Evolutionary conservation across 2,797 vertebrate species (phyloP).

Genomic region (Gymnothorax javanicus): DNA sequence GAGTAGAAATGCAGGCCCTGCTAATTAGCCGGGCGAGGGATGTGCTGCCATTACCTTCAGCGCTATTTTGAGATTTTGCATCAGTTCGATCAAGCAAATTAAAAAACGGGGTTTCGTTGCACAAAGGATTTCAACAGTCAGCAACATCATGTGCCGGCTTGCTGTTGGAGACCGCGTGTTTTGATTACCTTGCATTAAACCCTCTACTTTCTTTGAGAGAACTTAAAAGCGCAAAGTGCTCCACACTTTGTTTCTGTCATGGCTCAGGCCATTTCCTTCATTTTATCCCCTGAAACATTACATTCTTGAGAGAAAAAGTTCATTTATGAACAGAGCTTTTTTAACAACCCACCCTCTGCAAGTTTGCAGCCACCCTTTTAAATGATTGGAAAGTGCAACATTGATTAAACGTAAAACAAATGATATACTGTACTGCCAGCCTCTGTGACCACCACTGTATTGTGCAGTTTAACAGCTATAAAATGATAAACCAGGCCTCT

Average conservation of each 20-base stretch:
- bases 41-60: neutral
- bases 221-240: constrained; percentile 7
- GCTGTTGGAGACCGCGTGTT: neutral
- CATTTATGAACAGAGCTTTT: constrained; percentile 14
- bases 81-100: constrained; percentile 18
- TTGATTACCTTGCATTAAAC: constrained; percentile 18
- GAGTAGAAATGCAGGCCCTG: neutral
- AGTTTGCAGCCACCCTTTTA: neutral
- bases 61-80: constrained; percentile 9
- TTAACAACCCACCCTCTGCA: neutral
- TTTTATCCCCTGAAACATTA: constrained; percentile 12
- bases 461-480: neutral
- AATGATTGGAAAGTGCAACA: constrained; percentile 1
- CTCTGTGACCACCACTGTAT: neutral
- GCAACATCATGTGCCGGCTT: neutral
- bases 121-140: constrained; percentile 14
- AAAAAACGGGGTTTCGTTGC: neutral
- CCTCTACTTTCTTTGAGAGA: neutral
- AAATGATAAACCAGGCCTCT: neutral
- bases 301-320: neutral
- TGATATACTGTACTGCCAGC: neutral
- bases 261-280: neutral
- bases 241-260: neutral
- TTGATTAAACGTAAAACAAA: constrained; percentile 11
- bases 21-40: neutral